Percentiles rank a stretch among this genome's conserved stretches.
Evolutionary conservation across 2,888 invertebrate genomes (phyloP).

Genomic region (Tenthredo amoena): DNA sequence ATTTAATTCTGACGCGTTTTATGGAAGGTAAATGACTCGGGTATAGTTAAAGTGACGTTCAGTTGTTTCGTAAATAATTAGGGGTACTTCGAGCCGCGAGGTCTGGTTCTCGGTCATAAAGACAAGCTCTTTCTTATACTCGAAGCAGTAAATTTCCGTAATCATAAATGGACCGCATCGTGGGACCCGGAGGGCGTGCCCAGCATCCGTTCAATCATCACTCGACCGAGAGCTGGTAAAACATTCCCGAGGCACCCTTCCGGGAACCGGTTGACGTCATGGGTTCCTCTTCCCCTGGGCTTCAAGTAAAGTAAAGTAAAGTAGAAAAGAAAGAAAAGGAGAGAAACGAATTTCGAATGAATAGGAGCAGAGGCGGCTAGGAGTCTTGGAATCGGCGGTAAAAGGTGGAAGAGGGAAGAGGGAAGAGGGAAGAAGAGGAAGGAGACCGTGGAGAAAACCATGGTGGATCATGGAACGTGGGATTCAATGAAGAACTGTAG

Average conservation of each 20-base stretch:
- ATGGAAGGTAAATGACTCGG: not conserved
- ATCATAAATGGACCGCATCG: conserved; percentile 48
- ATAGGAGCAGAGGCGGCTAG: not conserved
- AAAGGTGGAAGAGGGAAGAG: not conserved
- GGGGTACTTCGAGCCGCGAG: not conserved
- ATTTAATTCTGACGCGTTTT: not conserved
- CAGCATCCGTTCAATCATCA: conserved; percentile 31
- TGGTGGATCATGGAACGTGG: not conserved
- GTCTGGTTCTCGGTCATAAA: not conserved
- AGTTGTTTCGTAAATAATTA: not conserved
- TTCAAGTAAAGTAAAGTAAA: not conserved
- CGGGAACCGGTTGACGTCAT: conserved; percentile 51
- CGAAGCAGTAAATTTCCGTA: conserved; percentile 30
- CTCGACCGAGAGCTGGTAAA: not conserved
- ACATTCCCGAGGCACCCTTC: conserved; percentile 51
- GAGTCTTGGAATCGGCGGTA: not conserved
- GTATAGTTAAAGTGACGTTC: not conserved
- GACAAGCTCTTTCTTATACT: conserved; percentile 7
- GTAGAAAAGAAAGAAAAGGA: not conserved
- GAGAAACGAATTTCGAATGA: not conserved
- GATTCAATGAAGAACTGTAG: not conserved
- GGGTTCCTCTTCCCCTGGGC: conserved; percentile 29
- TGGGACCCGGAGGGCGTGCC: conserved; percentile 47
- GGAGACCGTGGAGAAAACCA: not conserved
- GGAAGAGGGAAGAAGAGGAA: not conserved